Conservation (phyloP, 2,888 invertebrate species). For the Cynaeus angustus region DNA sequence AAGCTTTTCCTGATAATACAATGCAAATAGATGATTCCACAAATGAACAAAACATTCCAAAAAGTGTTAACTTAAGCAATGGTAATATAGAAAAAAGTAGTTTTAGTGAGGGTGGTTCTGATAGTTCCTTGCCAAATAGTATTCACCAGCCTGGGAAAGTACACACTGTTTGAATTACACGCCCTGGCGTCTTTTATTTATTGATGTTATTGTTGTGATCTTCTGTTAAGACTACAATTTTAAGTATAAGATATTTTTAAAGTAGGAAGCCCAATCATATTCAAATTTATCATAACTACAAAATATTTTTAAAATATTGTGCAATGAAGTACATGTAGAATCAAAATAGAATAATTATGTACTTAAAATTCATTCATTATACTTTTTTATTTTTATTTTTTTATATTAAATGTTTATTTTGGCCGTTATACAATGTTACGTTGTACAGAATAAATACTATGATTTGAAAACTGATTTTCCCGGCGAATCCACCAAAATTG, state of each 20-base stretch:
- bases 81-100: slow-evolving; percentile 52
- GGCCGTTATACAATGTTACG: slow-evolving; percentile 20
- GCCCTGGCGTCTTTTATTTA: slow-evolving; percentile 16
- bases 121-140: slow-evolving; percentile 46
- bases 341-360: slow-evolving; percentile 23
- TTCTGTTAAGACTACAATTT: slow-evolving; percentile 19
- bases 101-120: slow-evolving; percentile 45
- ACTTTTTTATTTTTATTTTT: slow-evolving; percentile 28
- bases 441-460: slow-evolving; percentile 17
- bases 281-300: slow-evolving; percentile 1
- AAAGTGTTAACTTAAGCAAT: slow-evolving; percentile 56
- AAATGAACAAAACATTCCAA: slow-evolving; percentile 56
- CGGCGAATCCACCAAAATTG: slow-evolving; percentile 27
- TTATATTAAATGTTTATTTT: slow-evolving; percentile 17
- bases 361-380: slow-evolving; percentile 7
- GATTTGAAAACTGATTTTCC: background rate
- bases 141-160: slow-evolving; percentile 63
- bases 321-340: slow-evolving; percentile 27
- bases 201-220: slow-evolving; percentile 43
- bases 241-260: slow-evolving; percentile 7
- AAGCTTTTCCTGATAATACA: slow-evolving; percentile 54
- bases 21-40: slow-evolving; percentile 47
- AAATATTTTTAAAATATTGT: slow-evolving; percentile 15
- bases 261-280: background rate
- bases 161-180: slow-evolving; percentile 65